Base-by-base conservation (phyloP, 2,888 invertebrate species). In the Chloroclystis v-ata region DNA sequence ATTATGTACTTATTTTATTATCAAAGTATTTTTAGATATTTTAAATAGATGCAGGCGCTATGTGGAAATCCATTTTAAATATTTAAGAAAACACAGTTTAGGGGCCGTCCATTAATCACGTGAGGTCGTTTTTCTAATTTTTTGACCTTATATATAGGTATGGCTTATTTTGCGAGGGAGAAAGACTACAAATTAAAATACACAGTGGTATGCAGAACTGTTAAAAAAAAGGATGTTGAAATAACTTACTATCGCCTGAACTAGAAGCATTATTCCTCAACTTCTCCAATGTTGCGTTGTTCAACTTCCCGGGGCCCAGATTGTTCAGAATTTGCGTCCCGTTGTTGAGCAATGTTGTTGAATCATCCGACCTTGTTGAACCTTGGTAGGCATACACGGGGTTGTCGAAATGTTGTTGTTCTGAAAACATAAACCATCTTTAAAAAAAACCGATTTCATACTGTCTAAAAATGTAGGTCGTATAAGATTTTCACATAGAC, bases 341-440 rank as follows among this genome's bases (percentile, higher is more conserved):
- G 58, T 91, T 90, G 68, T 91, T 90, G 47, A 90, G 78, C 33
- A 91, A 63, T 37, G 90, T 87, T 0, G 83, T 63, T 0, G 89
- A 84, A 62, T 91, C 91, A 56, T 90, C 90, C 45, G 89, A 83
- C 8, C 89, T 83, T 12, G 77, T 75, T 11, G 81, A 80, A 0
- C 73, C 71, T 74, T 94, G 92, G 82, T 91, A 94, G 8, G 95
- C 93, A 78, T 97, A 97, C 3, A 95, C 95, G 0, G 97, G 97
- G 88, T 97, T 97, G 82, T 97, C 97, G 77, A 97, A 97, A 78
- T 97, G 96, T 75, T 94, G 94, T 67, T 93, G 92, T 70, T 94
- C 94, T 93, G 71, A 38, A 14, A 1, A 28, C 10, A 25, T 5
- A 37, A 20, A 10, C 7, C 16, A n/a, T 9, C 1, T 8, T n/a